These are phyloP conservation scores for Pantherophis vulpinus DNA, from an alignment of 2,797 vertebrate species.

Conservation along the genomic window DNA sequence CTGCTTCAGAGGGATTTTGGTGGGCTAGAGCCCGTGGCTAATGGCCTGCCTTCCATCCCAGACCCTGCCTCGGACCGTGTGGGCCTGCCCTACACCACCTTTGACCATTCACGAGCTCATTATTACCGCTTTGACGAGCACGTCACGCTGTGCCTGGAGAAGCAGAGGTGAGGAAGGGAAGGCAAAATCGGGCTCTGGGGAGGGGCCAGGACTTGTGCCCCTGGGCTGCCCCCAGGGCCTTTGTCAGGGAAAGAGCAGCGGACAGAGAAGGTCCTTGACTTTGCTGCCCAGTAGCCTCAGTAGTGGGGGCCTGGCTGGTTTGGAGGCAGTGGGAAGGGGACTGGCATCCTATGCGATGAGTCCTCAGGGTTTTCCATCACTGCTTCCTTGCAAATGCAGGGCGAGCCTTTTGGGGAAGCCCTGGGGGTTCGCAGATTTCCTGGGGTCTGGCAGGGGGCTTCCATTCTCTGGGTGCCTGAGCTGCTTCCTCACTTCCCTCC, in stretches of 20 bases:
- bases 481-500: neutral
- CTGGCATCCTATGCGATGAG: fast-evolving
- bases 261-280: neutral
- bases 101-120: constrained; percentile 93
- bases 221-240: neutral
- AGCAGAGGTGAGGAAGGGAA: constrained; percentile 87
- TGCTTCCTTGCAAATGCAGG: neutral
- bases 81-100: constrained; percentile 90
- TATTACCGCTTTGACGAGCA: constrained; percentile 98
- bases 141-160: constrained; percentile 92
- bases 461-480: neutral
- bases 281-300: neutral
- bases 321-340: neutral
- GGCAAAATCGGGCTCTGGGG: constrained; percentile 47
- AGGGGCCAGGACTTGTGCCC: neutral
- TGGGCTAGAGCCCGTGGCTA: neutral
- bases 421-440: too few species aligned
- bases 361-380: fast-evolving
- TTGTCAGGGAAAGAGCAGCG: neutral
- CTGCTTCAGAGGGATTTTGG: neutral
- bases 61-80: constrained; percentile 83
- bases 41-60: constrained; percentile 53
- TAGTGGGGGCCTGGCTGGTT: neutral
- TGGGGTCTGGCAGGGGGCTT: neutral
- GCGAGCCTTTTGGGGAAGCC: neutral